Evolutionary conservation across 1,140 invertebrate species (phyloP), one percentile per base, ranked within the genome.

Genomic region (Megalonaias nervosa): DNA sequence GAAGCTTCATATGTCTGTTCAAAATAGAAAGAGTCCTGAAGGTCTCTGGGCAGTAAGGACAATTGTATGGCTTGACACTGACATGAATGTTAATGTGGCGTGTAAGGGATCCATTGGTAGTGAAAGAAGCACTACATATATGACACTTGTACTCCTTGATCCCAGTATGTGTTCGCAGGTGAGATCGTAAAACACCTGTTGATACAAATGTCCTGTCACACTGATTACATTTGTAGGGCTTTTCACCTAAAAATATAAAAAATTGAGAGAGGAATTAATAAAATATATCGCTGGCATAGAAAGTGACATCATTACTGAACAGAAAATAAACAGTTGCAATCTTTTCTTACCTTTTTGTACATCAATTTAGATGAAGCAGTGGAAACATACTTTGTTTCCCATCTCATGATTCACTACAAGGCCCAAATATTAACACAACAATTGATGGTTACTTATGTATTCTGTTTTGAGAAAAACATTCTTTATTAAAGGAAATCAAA

Each of bases 21-120:
- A 91, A 90, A 38, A 89, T 86, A 15, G 84, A 78, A 6, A 89
- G 88, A 0, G 92, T 92, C 17, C 89, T 88, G 82, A 93, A 93
- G 73, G 84, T 89, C 21, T 89, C 85, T 11, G 81, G 79, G 82
- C 93, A 93, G 61, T 89, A 86, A 3, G 86, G 79, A 81, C 93
- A 93, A 38, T 87, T 87, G 74, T 84, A 88, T 16, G 86, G 85
- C 57, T 85, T 83, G 17, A 71, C 80, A 15, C 79, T 81, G 11
- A 79, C 82, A 77, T 91, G 91, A 17, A 89, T 86, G 38, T 83
- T 77, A 87, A 89, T 87, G 77, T 91, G 90, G 9, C 90, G 83
- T 14, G 83, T 85, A 14, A 91, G 84, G 14, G 89, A 88, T 23
- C 89, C 89, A 68, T 90, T 91, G 6, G 90, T 90, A 3, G 89